Evolutionary conservation across 2,797 vertebrate genomes (phyloP).

Genomic region (Molothrus ater): DNA sequence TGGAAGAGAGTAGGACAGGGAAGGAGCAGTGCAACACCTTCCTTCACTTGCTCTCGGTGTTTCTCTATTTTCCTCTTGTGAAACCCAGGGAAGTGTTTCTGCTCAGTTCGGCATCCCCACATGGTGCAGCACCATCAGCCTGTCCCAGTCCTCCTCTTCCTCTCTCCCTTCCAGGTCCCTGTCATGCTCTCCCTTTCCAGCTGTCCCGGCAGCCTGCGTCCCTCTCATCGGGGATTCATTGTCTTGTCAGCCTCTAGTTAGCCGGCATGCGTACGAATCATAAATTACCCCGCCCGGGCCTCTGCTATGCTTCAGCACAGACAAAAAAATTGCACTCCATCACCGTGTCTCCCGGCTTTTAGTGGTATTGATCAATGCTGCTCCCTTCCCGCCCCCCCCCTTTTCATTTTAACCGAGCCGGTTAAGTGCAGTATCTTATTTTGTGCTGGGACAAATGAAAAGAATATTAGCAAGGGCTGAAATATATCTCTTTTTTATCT

Average conservation of each 20-base stretch:
- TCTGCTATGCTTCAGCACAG: conserved; percentile 79
- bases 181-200: conserved; percentile 28
- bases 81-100: neutral
- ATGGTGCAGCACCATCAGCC: neutral
- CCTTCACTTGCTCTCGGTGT: rapidly evolving
- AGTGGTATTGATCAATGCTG: conserved; percentile 80
- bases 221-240: conserved; percentile 77
- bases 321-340: conserved; percentile 82
- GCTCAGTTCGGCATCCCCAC: rapidly evolving
- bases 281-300: conserved; percentile 75
- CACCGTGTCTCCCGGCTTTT: conserved; percentile 79
- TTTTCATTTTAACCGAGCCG: conserved; percentile 79
- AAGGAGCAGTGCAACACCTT: neutral
- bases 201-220: neutral
- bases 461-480: conserved; percentile 77
- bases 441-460: conserved; percentile 79
- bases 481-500: conserved; percentile 78
- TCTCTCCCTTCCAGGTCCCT: conserved; percentile 16
- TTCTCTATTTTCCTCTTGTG: neutral
- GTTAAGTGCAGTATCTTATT: conserved; percentile 81
- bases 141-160: neutral
- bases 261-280: conserved; percentile 73
- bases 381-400: conserved; percentile 71
- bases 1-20: neutral
- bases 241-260: conserved; percentile 80